A percentile compares a stretch with the other conserved stretches of the same genome.
Conservation (phyloP, 2,797 vertebrate genomes). For the Tapirus indicus region DNA sequence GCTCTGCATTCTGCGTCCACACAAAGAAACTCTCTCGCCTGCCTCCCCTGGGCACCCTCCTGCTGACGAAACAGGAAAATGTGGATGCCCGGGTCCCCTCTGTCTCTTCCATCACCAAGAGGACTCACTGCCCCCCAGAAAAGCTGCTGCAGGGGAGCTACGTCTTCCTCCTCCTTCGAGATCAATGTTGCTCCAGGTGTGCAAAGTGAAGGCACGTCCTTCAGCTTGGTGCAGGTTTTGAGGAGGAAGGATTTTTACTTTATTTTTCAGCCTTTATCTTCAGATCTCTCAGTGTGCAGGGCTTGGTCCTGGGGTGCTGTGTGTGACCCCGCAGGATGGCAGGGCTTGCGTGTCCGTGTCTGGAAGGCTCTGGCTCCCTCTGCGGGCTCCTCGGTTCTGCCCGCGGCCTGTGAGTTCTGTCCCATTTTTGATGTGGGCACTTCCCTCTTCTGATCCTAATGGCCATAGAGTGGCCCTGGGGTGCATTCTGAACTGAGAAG, state of each 20-base stretch:
- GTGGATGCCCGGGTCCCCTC: not conserved
- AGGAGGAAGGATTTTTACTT: not conserved
- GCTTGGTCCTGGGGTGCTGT: not conserved
- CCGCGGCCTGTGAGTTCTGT: rapidly evolving
- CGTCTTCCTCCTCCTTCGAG: rapidly evolving
- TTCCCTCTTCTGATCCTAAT: not conserved
- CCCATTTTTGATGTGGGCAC: not conserved
- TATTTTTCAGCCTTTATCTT: not conserved
- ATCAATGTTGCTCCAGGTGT: rapidly evolving
- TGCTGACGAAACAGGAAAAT: not conserved
- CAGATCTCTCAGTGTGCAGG: not conserved
- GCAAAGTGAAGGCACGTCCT: too few species aligned
- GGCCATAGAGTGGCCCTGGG: not conserved
- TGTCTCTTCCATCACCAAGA: rapidly evolving
- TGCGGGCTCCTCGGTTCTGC: not conserved
- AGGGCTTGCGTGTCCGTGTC: rapidly evolving
- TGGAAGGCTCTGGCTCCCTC: too few species aligned
- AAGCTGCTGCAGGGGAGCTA: not conserved
- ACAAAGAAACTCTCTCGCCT: too few species aligned
- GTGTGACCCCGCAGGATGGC: not conserved
- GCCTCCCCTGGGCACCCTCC: not conserved
- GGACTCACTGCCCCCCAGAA: not conserved
- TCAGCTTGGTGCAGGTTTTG: not conserved
- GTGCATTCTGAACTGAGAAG: not conserved
- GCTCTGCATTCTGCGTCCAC: not conserved